Base-by-base conservation (phyloP, 2,113 vertebrate species). In the Lophotis ruficrista region DNA sequence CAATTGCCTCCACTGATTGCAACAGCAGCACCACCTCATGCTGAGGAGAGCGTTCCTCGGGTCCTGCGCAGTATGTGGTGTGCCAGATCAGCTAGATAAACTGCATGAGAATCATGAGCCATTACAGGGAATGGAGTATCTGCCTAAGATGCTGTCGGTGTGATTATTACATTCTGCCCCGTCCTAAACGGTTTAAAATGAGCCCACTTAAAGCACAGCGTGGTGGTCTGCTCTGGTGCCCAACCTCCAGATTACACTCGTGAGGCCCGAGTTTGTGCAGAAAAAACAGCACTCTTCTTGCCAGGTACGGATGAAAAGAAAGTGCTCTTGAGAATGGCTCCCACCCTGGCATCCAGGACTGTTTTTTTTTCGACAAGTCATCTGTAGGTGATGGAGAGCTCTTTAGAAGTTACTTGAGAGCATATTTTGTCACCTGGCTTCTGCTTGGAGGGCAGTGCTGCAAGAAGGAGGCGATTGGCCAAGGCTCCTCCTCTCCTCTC, bases 1-100 rank as follows among this genome's bases (percentile, higher is more conserved):
- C 78, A 96, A 70, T 91, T 66, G 56, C 58, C 50, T 80, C 50
- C 24, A 14, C 65, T 71, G 57, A 82, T 93, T 94, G 86, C 92
- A 78, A 77, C 47, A 90, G 69, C 75, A 83, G 43, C 76, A 83
- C 17, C n/a, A 45, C 35, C 37, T 93, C 53, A 64, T 10, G 5
- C 33, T 4, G 10, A 72, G 81, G 57, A 82, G 81, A 83, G 53
- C 18, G 5, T 82, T 96, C 56, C 12, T 12, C 3, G 3, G 13
- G 47, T 94, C 38, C 68, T 64, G 9, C 38, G 38, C 48, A 13
- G 64, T 50, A 6, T 77, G 43, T 47, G 38, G 28, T 45, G 18
- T 60, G 47, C 64, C 41, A 64, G 75, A 47, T 83, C 25, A 77
- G 68, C 33, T 83, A 88, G 76, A 68, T 83, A 77, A 77, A 88